These are phyloP conservation scores for Physocephala rufipes DNA, from an alignment of 2,888 invertebrate genomes.

Conservation along the genomic window DNA sequence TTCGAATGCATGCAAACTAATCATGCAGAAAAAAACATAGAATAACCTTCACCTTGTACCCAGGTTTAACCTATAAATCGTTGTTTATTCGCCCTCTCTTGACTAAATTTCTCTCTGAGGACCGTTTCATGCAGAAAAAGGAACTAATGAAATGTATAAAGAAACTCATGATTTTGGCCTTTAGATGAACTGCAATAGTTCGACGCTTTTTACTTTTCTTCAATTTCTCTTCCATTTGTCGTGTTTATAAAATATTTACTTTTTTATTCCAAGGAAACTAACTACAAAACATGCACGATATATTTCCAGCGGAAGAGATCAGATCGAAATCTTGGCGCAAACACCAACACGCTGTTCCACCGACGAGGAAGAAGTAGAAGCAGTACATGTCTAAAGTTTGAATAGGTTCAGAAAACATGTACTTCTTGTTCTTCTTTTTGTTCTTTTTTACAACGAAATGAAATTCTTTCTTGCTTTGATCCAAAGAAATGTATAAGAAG, in stretches of 20 bases:
- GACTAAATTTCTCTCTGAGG: not conserved
- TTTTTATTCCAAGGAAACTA: slow-evolving; percentile 7
- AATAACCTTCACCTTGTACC: too few species aligned
- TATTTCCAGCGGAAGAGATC: not conserved
- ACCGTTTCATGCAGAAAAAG: slow-evolving; percentile 3
- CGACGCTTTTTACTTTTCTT: not conserved
- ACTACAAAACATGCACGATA: slow-evolving; percentile 1
- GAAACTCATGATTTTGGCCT: slow-evolving; percentile 27
- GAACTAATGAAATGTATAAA: too few species aligned
- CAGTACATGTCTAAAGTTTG: slow-evolving; percentile 16
- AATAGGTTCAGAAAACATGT: slow-evolving; percentile 28
- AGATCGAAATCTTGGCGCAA: not conserved
- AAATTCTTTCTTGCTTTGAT: too few species aligned
- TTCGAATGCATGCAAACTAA: too few species aligned
- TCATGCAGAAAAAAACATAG: too few species aligned
- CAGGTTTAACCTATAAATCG: too few species aligned
- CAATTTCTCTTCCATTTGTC: not conserved
- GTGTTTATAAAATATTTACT: not conserved
- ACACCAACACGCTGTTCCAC: slow-evolving; percentile 4
- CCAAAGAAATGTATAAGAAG: too few species aligned
- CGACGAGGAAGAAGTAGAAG: not conserved
- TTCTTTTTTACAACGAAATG: too few species aligned
- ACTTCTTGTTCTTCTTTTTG: slow-evolving; percentile 25
- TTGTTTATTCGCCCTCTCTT: not conserved
- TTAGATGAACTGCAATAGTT: slow-evolving; percentile 27